Conservation (phyloP, 2,888 invertebrate species). For the Ochropacha duplaris region DNA sequence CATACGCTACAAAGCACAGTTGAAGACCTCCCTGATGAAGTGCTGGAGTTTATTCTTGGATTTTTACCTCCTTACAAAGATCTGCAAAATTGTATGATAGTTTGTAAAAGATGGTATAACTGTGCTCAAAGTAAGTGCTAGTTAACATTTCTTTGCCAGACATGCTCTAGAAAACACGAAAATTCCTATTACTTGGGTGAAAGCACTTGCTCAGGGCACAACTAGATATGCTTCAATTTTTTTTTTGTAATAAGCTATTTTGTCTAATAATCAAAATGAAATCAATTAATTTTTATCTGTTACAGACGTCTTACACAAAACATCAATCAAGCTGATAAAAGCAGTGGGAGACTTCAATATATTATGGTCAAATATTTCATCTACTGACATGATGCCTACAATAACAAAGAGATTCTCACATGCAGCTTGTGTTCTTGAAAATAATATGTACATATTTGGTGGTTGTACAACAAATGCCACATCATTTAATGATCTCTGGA, state of each 20-base stretch:
- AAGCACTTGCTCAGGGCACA: not conserved
- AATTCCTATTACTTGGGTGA: not conserved
- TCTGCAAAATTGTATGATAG: slow-evolving; percentile 92
- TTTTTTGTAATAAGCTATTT: not conserved
- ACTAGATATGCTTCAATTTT: not conserved
- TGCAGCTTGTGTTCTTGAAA: slow-evolving; percentile 91
- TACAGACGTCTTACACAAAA: slow-evolving; percentile 91
- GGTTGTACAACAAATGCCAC: slow-evolving; percentile 97
- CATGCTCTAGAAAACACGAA: not conserved
- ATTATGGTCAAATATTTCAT: slow-evolving; percentile 86
- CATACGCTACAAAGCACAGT: slow-evolving; percentile 62
- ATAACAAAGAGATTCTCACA: slow-evolving; percentile 97
- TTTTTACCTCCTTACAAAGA: slow-evolving; percentile 95
- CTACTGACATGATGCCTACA: slow-evolving; percentile 85
- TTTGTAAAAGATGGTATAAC: slow-evolving; percentile 93
- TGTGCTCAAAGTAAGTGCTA: slow-evolving; percentile 90
- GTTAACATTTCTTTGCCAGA: not conserved
- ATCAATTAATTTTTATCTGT: slow-evolving; percentile 24
- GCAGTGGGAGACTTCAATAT: slow-evolving; percentile 90
- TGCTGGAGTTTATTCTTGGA: slow-evolving; percentile 95
- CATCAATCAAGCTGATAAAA: slow-evolving; percentile 88
- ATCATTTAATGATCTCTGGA: slow-evolving; percentile 98
- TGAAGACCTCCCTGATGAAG: slow-evolving; percentile 94
- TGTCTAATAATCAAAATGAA: no score
- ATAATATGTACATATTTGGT: slow-evolving; percentile 97